phyloP scores from a whole-genome alignment of 2,113 vertebrate species.

The Lagopus leucura region DNA sequence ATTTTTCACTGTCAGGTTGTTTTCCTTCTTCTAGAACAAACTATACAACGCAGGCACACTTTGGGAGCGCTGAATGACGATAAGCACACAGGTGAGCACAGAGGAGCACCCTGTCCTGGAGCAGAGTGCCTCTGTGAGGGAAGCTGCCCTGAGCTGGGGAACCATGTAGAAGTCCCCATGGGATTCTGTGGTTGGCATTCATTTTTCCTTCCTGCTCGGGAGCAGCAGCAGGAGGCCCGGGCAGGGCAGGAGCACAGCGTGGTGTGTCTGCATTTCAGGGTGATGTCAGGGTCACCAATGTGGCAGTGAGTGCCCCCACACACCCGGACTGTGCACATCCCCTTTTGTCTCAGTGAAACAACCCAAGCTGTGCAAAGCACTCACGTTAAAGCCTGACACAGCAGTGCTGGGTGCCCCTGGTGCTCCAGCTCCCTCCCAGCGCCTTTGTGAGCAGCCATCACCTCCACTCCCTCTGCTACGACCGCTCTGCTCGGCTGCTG shows the following conservation, averaged over 20 bases:
- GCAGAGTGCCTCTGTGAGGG: neutral
- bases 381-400: too few relatives aligned
- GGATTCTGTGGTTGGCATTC: neutral
- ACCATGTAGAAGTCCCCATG: too few relatives aligned
- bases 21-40: neutral
- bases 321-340: fast-evolving
- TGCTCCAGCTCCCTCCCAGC: neutral
- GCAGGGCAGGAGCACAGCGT: neutral
- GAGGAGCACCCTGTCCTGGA: neutral
- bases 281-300: neutral
- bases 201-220: neutral
- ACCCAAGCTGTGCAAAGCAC: neutral
- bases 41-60: neutral
- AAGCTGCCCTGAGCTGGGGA: neutral
- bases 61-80: fast-evolving
- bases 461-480: neutral
- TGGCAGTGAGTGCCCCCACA: neutral
- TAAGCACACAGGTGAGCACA: neutral
- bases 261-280: too few relatives aligned
- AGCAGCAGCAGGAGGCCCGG: neutral
- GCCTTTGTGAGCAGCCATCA: neutral
- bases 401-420: too few relatives aligned
- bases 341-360: neutral
- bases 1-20: neutral
- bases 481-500: neutral